A percentile compares a stretch with the other conserved stretches of the same genome.
phyloP scores from a whole-genome alignment of 2,797 vertebrate genomes.

The Microctenopoma steveboyesi region DNA sequence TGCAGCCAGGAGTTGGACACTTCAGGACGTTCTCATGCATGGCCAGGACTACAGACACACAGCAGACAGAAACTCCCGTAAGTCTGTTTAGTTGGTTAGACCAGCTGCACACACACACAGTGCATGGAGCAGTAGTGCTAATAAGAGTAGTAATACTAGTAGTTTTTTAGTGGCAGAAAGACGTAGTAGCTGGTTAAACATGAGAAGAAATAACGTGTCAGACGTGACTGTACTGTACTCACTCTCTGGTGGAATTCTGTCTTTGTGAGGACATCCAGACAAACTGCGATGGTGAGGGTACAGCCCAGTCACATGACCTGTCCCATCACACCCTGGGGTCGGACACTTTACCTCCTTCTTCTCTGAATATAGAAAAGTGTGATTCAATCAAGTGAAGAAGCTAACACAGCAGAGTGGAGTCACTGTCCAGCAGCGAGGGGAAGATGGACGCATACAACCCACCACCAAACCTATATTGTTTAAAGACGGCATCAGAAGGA shows the following conservation, averaged over 20 bases:
- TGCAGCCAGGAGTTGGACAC: constrained; percentile 98
- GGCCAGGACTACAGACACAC: constrained; percentile 90
- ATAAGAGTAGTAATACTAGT: constrained; percentile 4
- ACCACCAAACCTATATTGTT: no score
- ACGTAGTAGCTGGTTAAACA: not conserved
- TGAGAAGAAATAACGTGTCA: not conserved
- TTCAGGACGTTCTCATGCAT: constrained; percentile 99
- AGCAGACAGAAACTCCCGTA: constrained; percentile 48
- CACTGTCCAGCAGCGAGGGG: no score
- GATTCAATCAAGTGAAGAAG: not conserved
- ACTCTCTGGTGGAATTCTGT: constrained; percentile 98
- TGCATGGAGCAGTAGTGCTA: constrained; percentile 6
- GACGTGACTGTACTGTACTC: constrained; percentile 69
- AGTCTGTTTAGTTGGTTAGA: constrained; percentile 46
- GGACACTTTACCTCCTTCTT: constrained; percentile 98
- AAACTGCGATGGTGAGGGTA: constrained; percentile 98
- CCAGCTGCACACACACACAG: not conserved
- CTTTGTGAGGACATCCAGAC: constrained; percentile 98
- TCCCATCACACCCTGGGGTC: constrained; percentile 96
- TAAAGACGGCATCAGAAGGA: no score
- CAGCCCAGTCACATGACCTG: constrained; percentile 95
- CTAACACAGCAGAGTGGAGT: no score
- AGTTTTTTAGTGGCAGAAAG: not conserved
- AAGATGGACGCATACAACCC: no score
- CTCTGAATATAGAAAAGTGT: constrained; percentile 73